phyloP scores from a whole-genome alignment of 2,797 vertebrate genomes.

The Limnodromus scolopaceus region DNA sequence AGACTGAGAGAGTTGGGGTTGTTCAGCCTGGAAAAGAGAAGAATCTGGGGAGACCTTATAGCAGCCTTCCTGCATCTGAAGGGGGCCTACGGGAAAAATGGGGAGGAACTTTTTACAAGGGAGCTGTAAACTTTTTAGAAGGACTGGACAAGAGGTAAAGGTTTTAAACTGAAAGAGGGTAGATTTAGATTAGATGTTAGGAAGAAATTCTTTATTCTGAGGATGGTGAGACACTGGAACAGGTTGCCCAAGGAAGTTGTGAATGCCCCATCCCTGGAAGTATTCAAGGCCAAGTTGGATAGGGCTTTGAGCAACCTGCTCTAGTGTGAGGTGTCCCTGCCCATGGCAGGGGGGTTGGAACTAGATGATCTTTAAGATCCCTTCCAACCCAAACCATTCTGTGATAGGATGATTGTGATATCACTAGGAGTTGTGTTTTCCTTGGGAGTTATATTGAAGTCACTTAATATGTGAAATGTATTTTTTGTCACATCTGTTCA shows the following conservation, averaged over 20 bases:
- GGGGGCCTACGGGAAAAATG: background rate
- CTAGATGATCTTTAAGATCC: background rate
- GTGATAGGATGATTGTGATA: background rate
- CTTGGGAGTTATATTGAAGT: background rate
- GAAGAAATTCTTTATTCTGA: background rate
- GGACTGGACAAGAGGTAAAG: background rate
- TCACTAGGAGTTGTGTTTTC: background rate
- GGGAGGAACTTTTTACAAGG: background rate
- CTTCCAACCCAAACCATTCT: background rate
- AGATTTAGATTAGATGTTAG: background rate
- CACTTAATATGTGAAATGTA: background rate
- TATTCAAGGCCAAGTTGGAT: background rate
- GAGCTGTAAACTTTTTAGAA: no score
- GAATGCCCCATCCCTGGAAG: background rate
- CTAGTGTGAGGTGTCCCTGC: background rate
- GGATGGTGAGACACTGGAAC: background rate
- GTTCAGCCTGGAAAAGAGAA: background rate
- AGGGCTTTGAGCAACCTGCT: background rate
- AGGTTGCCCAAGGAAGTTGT: background rate
- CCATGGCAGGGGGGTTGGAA: background rate
- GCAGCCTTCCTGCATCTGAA: background rate
- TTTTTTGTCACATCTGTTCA: background rate
- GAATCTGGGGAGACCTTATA: background rate
- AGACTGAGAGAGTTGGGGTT: background rate
- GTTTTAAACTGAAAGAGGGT: background rate